Base-by-base conservation (phyloP, 2,888 invertebrate species). In the Lepetodrilus schrolli region DNA sequence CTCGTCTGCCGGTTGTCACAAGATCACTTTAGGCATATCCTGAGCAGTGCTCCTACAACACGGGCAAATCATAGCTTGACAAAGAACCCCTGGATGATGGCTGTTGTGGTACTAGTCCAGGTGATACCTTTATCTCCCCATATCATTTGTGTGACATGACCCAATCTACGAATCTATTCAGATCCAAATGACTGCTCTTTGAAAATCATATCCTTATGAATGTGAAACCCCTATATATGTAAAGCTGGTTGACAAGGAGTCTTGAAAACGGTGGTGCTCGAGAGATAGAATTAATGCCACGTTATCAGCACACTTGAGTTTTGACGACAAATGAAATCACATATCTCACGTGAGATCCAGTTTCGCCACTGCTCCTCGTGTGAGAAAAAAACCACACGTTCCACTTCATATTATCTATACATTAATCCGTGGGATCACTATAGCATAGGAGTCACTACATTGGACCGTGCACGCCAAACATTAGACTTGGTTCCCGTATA, bases 81-180 rank as follows among this genome's bases (percentile, higher is more conserved):
- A 34, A 30, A 21, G 58, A 58, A 58, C 58, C 30, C 58, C 30
- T 13, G 58, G 4, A 17, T 51, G 51, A 51, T 26, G 21, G 21
- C 51, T 26, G 4, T 20, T 51, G 51, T 30, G n/a, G 34, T 30
- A 30, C 34, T 26, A 58, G 34, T 30, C 58, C 58, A 58, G 10
- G 58, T 58, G 58, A 23, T 26, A 58, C 58, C 17, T 58, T 58
- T 58, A 58, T 58, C 58, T 58, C n/a, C n/a, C n/a, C n/a, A n/a
- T n/a, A n/a, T n/a, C n/a, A 34, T 43, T 10, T 43, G 43, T 43
- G 17, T 43, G 43, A 17, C 4, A 43, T 13, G 8, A 13, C 43
- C 13, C 23, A 34, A 58, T 58, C 58, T 17, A 58, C 30, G 34
- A 30, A 26, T 58, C 23, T 58, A 58, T 58, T n/a, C 58, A 58